Evolutionary conservation across 2,113 vertebrate genomes (phyloP).

Genomic region (Microcebus lehilahytsara): DNA sequence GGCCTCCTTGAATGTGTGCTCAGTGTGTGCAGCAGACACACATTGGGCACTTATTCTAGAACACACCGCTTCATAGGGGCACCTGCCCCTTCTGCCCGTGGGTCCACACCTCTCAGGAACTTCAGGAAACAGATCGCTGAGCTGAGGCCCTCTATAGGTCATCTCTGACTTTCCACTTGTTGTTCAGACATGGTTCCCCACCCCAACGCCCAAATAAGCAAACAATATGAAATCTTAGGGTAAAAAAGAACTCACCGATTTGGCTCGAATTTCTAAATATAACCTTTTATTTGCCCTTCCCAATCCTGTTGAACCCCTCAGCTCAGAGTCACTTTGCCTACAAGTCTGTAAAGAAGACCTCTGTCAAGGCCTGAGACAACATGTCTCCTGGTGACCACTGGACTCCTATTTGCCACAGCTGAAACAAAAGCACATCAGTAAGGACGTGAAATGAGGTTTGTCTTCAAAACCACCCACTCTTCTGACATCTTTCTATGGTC

Average conservation of each 20-base stretch:
- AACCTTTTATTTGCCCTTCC: not conserved
- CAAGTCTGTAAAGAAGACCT: not conserved
- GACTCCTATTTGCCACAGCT: not conserved
- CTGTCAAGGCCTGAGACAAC: not conserved
- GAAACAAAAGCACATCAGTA: not conserved
- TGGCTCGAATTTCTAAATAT: constrained; percentile 19
- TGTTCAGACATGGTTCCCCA: not conserved
- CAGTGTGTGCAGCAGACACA: too few relatives aligned
- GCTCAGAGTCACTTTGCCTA: not conserved
- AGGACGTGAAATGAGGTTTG: not conserved
- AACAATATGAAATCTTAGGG: not conserved
- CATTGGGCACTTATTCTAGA: not conserved
- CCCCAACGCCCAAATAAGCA: not conserved
- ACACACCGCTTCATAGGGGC: not conserved
- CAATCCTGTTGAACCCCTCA: not conserved
- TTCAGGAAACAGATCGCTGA: not conserved
- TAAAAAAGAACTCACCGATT: not conserved
- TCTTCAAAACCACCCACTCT: not conserved
- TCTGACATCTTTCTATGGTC: not conserved
- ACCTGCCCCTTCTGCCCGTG: fast-evolving
- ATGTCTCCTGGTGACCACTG: not conserved
- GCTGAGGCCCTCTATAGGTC: not conserved
- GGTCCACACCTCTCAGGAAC: not conserved
- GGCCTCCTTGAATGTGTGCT: too few relatives aligned
- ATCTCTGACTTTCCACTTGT: not conserved